Evolutionary conservation across 2,888 invertebrate genomes (phyloP).

Genomic region (Dendrolimus houi): DNA sequence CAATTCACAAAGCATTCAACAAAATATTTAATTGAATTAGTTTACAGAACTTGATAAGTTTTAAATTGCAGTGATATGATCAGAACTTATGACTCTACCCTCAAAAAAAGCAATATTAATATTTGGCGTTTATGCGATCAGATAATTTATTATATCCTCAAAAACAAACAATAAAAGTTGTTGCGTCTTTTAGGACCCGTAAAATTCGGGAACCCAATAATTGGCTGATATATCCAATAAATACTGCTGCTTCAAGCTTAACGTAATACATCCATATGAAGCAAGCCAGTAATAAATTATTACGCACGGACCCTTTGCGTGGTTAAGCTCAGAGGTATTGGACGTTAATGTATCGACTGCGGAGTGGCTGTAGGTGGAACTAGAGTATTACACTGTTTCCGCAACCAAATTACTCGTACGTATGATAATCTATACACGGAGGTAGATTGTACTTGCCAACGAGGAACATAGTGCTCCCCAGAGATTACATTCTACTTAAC

Average conservation of each 20-base stretch:
- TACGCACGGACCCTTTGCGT: constrained; percentile 54
- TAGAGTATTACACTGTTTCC: constrained; percentile 43
- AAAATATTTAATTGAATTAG: no score
- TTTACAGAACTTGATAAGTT: no score
- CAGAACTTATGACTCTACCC: no score
- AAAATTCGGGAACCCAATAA: neutral
- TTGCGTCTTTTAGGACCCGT: no score
- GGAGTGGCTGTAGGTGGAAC: constrained; percentile 7
- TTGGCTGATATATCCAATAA: constrained; percentile 20
- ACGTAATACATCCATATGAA: constrained; percentile 28
- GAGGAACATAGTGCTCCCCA: constrained; percentile 5
- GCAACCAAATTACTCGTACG: constrained; percentile 33
- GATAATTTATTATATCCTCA: no score
- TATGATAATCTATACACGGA: constrained; percentile 7
- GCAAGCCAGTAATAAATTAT: constrained; percentile 58
- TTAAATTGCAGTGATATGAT: no score
- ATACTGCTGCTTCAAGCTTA: constrained; percentile 24
- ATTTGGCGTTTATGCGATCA: no score
- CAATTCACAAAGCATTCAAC: no score
- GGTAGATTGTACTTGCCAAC: constrained; percentile 12
- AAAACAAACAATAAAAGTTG: no score
- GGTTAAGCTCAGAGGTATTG: constrained; percentile 52
- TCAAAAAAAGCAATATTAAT: no score
- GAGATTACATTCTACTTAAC: constrained; percentile 4
- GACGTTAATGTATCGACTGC: constrained; percentile 53